Percentiles rank a stretch among this genome's conserved stretches.
These are phyloP conservation scores for Hypocryptadius cinnamomeus DNA, from an alignment of 2,113 vertebrate genomes.

Conservation along the genomic window DNA sequence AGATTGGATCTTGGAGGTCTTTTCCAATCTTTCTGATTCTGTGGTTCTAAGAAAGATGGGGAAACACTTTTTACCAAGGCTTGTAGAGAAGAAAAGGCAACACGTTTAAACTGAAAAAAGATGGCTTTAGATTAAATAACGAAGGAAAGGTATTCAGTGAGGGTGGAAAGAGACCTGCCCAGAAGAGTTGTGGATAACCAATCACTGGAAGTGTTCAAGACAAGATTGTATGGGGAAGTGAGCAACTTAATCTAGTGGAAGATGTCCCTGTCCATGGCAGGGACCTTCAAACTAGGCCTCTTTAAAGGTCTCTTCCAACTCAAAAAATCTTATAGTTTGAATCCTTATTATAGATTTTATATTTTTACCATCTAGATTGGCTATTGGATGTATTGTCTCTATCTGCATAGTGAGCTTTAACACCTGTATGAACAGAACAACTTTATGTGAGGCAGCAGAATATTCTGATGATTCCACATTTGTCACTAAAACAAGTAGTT, in stretches of 20 bases:
- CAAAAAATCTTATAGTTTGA: not conserved
- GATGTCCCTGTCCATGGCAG: too few relatives aligned
- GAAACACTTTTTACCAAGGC: not conserved
- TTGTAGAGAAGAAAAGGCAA: not conserved
- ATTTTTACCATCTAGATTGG: not conserved
- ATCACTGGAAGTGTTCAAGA: not conserved
- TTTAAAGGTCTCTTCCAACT: not conserved
- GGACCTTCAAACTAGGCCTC: not conserved
- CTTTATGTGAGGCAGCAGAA: not conserved
- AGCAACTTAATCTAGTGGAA: not conserved
- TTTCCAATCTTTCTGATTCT: not conserved
- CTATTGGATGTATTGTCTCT: accelerated
- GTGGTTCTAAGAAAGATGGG: not conserved
- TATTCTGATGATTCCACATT: not conserved
- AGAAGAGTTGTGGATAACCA: not conserved
- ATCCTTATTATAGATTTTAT: not conserved
- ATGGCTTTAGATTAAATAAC: not conserved
- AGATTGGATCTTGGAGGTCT: not conserved
- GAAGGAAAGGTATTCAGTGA: not conserved
- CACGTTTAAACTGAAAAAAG: not conserved
- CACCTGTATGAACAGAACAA: not conserved
- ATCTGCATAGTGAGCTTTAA: not conserved
- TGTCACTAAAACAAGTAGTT: not conserved
- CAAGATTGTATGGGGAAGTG: not conserved
- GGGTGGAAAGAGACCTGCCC: not conserved